Evolutionary conservation across 1,140 invertebrate genomes (phyloP), one percentile per base, ranked within the genome.

Genomic region (Anastrepha obliqua): DNA sequence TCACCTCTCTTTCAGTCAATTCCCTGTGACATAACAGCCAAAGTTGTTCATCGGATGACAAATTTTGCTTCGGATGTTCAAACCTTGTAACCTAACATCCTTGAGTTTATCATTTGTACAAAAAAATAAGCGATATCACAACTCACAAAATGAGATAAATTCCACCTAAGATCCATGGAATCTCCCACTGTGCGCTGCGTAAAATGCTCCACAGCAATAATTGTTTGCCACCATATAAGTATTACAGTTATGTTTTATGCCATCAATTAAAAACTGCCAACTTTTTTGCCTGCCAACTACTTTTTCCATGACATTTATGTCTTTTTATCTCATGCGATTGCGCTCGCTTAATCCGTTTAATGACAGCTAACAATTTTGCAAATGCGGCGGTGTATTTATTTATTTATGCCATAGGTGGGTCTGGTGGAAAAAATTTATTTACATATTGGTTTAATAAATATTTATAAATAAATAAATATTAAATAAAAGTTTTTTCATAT

Each of bases 311-410:
- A 67, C 64, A 29, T 67, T 20, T 67, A 67, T 67, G n/a, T 39
- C 3, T 9, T 47, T 74, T 17, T 44, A 47, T 74, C 47, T 47
- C 47, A 81, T 81, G 44, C 44, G 47, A 55, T 55, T 81, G 47
- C 74, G 74, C 74, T 20, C 47, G 55, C 44, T 81, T 55, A 81
- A 81, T 81, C 74, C 47, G 17, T n/a, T 81, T 81, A 81, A 81
- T 81, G 74, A 81, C 47, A 81, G 74, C 44, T 81, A 42, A 81
- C 74, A 81, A 81, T 81, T 81, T 81, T n/a, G 47, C 47, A 81
- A 81, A 55, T 81, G 20, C n/a, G n/a, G 47, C 47, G 74, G 5
- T 81, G 17, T 20, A 81, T 81, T 81, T 81, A 81, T 81, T 81
- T 55, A 81, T 81, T n/a, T 55, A 55, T 55, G 47, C 47, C 47